Evolutionary conservation across 2,888 invertebrate species (phyloP).

Genomic region (Hyppa rectilinea): DNA sequence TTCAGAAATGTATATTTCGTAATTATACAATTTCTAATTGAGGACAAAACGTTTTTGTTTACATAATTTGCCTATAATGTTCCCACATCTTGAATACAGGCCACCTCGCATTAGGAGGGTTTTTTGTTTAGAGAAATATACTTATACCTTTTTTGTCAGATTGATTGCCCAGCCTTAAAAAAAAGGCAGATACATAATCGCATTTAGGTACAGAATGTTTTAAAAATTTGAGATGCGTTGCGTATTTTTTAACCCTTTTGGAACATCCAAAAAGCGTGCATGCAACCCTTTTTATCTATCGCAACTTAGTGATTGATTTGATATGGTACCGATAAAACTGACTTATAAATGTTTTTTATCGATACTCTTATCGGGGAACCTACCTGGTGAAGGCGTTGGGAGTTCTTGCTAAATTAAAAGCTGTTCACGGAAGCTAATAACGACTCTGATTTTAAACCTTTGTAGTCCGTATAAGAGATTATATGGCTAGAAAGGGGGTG

Average conservation of each 20-base stretch:
- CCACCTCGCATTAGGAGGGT: too few species aligned
- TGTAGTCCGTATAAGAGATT: background rate
- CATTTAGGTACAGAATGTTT: background rate
- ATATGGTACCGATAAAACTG: slow-evolving; percentile 43
- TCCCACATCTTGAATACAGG: too few species aligned
- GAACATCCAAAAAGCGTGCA: too few species aligned
- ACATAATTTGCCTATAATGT: too few species aligned
- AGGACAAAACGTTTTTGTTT: too few species aligned
- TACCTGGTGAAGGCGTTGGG: background rate
- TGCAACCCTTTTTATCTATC: too few species aligned
- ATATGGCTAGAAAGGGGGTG: background rate
- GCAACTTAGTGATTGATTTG: slow-evolving; percentile 35
- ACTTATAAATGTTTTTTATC: slow-evolving; percentile 45
- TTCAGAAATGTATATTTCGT: background rate
- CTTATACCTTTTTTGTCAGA: too few species aligned
- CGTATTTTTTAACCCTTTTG: background rate
- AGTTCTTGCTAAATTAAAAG: slow-evolving; percentile 14
- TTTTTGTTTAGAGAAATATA: too few species aligned
- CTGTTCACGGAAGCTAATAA: slow-evolving; percentile 2
- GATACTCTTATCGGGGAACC: slow-evolving; percentile 30
- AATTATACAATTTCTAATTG: too few species aligned
- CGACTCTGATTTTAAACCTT: background rate
- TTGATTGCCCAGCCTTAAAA: too few species aligned
- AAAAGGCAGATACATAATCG: too few species aligned
- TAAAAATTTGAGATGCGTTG: too few species aligned